Evolutionary conservation across 1,140 invertebrate species (phyloP), one percentile per base, ranked within the genome.

Genomic region (Pogonomyrmex californicus): DNA sequence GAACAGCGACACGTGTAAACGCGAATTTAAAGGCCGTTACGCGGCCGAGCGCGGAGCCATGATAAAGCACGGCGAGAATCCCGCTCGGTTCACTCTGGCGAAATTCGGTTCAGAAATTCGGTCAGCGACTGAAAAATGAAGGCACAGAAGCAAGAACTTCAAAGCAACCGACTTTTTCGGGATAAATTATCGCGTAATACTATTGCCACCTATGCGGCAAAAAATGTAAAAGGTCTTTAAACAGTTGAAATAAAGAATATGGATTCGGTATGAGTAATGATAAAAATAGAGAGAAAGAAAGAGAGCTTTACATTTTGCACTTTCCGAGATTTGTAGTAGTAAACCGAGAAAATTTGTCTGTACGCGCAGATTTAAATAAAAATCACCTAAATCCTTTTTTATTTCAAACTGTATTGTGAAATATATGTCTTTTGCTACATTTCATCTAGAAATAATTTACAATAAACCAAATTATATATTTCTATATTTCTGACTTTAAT

Each of bases 11-110:
- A 83, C 54, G 68, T 83, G 79, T 83, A 83, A 83, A 83, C 54
- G 79, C 68, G 68, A 83, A 75, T 83, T 83, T 83, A 83, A 83
- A 83, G 68, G 12, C 68, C 23, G 79, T 49, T 83, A 83, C 44
- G 41, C 66, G 54, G 5, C 12, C 38, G 49, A 78, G 30, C 30
- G 60, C 47, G n/a, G n/a, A n/a, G 17, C 41, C 41, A 36, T 82
- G 65, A 81, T 56, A 14, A 60, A 82, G 79, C 30, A 62, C 54
- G 17, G 68, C 9, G 78, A 23, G 23, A 56, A 60, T 47, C 7
- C 41, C 10, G 41, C 41, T 70, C 36, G 38, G 44, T 51, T 78
- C 17, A 17, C 14, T 49, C 33, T 3, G n/a, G 41, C 5, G 12
- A 62, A 83, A 41, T 83, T 83, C 54, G 23, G 17, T 49, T 73